Evolutionary conservation across 2,888 invertebrate species (phyloP), one percentile per base, ranked within the genome.

Genomic region (Tinea trinotella): DNA sequence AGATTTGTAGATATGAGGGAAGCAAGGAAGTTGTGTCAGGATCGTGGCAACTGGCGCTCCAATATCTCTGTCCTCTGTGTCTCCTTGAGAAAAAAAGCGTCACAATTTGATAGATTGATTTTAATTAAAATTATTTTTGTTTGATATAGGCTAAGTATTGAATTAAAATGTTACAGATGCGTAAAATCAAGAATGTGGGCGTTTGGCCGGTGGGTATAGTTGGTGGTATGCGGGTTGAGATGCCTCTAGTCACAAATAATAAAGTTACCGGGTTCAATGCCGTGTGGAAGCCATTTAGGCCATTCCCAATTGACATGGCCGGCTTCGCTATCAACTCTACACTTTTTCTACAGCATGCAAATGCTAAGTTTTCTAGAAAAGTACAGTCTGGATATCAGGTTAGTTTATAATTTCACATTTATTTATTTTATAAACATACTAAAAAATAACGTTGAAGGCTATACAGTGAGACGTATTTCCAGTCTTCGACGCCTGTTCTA

Each of bases 261-360:
- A 84, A 83, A 58, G 85, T 90, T 0, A 67, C 74, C 9, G 88
- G 87, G 0, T 90, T 82, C 66, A 90, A 89, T 66, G 92, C 93
- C 0, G 93, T 91, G 0, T 99, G 97, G 95, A 93, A 93, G 65
- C 93, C 97, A 0, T 92, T 95, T 62, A 87, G 99, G 57, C 93
- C 94, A 0, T 99, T 98, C 84, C 97, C 99, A 0, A 91, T 98
- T 34, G 99, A 99, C 68, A 99, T 99, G 99, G 99, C 99, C 0
- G 98, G 96, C 0, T 98, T 98, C 70, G 97, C 94, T 5, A 92
- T 97, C 36, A 95, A 95, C 70, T 79, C 94, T 1, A 90, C 91
- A 13, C 76, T 95, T 55, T 87, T 97, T 48, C 74, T 93, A 3
- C 85, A 90, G 13, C 89, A 91, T 63, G 90, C 92, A 0, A 88